A percentile compares a stretch with the other conserved stretches of the same genome.
Conservation (phyloP, 1,140 invertebrate genomes). For the Agrypnia vestita region DNA sequence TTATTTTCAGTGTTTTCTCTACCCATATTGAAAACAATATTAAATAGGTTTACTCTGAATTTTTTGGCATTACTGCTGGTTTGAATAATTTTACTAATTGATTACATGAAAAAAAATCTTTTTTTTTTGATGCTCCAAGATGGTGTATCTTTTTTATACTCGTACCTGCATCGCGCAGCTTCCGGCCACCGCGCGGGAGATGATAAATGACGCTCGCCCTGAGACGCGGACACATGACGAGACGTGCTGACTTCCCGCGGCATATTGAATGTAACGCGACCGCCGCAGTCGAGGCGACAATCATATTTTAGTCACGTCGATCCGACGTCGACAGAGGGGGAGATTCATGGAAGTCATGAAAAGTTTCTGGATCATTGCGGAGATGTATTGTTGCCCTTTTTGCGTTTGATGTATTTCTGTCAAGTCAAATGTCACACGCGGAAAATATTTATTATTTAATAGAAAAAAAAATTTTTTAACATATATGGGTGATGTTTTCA, state of each 20-base stretch:
- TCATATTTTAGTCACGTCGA: slow-evolving; percentile 48
- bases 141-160: no score
- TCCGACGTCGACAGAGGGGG: neutral
- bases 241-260: slow-evolving; percentile 12
- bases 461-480: no score
- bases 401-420: neutral
- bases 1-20: no score
- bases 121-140: no score
- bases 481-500: no score
- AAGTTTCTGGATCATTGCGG: slow-evolving; percentile 30
- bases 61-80: no score
- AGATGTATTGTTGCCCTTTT: slow-evolving; percentile 31
- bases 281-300: neutral
- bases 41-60: no score
- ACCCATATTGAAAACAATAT: no score
- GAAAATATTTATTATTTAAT: no score
- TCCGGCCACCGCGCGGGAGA: neutral
- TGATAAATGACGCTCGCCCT: slow-evolving; percentile 1
- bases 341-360: slow-evolving; percentile 17
- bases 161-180: no score
- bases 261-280: slow-evolving; percentile 6
- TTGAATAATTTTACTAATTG: no score
- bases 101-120: no score
- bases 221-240: neutral
- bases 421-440: neutral